Conservation (phyloP, 2,113 vertebrate genomes). For the Probosciger aterrimus region DNA sequence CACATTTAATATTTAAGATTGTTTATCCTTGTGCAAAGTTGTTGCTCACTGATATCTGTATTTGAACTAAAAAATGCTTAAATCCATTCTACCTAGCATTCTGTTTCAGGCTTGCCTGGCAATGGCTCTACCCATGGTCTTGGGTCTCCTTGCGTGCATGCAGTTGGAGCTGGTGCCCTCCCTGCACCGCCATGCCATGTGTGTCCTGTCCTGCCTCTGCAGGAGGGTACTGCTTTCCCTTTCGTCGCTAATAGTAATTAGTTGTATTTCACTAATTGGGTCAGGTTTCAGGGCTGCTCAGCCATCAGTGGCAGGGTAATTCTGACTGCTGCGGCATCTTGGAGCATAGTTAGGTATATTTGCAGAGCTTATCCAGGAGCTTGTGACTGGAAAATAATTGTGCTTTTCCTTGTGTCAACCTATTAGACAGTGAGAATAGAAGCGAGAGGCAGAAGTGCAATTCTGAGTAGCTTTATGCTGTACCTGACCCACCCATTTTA, state of each 20-base stretch:
- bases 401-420: neutral
- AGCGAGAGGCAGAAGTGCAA: neutral
- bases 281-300: neutral
- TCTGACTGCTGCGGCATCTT: neutral
- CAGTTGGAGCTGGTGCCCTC: neutral
- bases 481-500: neutral
- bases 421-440: neutral
- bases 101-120: neutral
- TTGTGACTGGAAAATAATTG: neutral
- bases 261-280: neutral
- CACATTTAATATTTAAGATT: neutral
- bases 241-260: neutral
- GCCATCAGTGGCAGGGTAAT: neutral
- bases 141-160: accelerated
- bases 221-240: neutral
- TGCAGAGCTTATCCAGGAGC: neutral
- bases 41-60: neutral
- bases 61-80: neutral
- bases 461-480: neutral
- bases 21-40: neutral
- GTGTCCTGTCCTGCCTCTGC: neutral
- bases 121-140: accelerated
- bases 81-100: neutral
- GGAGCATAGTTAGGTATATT: neutral
- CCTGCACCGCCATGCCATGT: accelerated